Evolutionary conservation across 2,797 vertebrate species (phyloP).

Genomic region (Chelon auratus): DNA sequence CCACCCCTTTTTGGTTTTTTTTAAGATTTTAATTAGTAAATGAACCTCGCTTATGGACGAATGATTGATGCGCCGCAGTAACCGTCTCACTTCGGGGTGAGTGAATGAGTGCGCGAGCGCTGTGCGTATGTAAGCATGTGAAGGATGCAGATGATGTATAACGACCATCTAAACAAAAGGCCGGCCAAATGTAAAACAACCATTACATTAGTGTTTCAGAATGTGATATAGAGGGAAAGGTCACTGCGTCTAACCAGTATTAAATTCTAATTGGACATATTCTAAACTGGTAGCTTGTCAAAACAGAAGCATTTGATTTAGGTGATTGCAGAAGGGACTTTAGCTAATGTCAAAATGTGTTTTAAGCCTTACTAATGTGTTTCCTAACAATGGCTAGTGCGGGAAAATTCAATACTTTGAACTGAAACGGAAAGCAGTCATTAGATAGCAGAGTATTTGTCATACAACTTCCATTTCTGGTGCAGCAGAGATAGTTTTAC

Average conservation of each 20-base stretch:
- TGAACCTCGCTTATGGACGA: slow-evolving; percentile 89
- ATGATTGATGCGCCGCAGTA: slow-evolving; percentile 90
- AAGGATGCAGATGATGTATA: slow-evolving; percentile 75
- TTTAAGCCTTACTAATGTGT: slow-evolving; percentile 49
- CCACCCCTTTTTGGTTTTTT: slow-evolving; percentile 56
- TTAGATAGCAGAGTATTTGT: slow-evolving; percentile 20
- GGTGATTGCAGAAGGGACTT: slow-evolving; percentile 56
- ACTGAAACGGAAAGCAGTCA: slow-evolving; percentile 3
- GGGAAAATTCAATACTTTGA: slow-evolving; percentile 21
- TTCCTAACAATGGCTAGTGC: slow-evolving; percentile 18
- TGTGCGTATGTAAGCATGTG: slow-evolving; percentile 66
- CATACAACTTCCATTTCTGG: slow-evolving; percentile 20
- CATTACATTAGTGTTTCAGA: slow-evolving; percentile 77
- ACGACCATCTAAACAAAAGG: slow-evolving; percentile 68
- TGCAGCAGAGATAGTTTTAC: slow-evolving; percentile 23
- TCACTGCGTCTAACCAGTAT: slow-evolving; percentile 73
- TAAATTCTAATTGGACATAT: slow-evolving; percentile 80
- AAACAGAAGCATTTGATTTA: slow-evolving; percentile 74
- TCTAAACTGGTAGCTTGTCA: slow-evolving; percentile 78
- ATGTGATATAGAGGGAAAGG: slow-evolving; percentile 70
- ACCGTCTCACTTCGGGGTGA: slow-evolving; percentile 67
- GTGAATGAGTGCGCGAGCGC: slow-evolving; percentile 64
- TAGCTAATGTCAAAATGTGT: slow-evolving; percentile 57
- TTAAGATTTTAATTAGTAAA: slow-evolving; percentile 95
- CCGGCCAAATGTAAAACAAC: slow-evolving; percentile 75